Conservation (phyloP, 2,888 invertebrate genomes). For the Chrysolina americana region DNA sequence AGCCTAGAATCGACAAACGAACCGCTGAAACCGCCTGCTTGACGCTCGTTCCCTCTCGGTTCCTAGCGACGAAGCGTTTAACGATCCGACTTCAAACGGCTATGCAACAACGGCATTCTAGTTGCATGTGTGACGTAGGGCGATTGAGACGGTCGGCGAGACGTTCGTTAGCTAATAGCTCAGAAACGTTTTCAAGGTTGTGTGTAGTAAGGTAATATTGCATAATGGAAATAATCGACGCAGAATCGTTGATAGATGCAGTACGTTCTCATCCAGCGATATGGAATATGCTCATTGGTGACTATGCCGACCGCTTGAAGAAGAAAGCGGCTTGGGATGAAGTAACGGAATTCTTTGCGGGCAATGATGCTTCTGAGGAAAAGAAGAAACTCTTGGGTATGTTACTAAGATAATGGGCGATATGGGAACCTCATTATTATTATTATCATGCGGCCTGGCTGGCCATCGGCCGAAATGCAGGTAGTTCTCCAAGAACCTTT, state of each 20-base stretch:
- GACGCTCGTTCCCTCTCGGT: neutral
- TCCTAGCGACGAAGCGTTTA: slow-evolving; percentile 1
- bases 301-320: neutral
- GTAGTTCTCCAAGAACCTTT: no score
- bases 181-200: no score
- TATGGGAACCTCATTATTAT: no score
- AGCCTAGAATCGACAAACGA: neutral
- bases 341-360: neutral
- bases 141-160: neutral
- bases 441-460: no score
- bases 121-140: neutral
- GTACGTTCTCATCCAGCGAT: neutral
- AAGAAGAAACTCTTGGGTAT: neutral
- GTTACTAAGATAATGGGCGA: neutral
- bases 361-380: neutral
- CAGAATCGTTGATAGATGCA: neutral
- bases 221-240: neutral
- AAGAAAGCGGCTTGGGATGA: slow-evolving; percentile 1
- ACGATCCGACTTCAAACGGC: neutral
- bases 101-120: neutral
- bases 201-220: no score
- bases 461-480: no score
- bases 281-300: neutral
- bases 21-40: neutral
- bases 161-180: neutral